Evolutionary conservation across 2,797 vertebrate genomes (phyloP).

Genomic region (Falco berigora): DNA sequence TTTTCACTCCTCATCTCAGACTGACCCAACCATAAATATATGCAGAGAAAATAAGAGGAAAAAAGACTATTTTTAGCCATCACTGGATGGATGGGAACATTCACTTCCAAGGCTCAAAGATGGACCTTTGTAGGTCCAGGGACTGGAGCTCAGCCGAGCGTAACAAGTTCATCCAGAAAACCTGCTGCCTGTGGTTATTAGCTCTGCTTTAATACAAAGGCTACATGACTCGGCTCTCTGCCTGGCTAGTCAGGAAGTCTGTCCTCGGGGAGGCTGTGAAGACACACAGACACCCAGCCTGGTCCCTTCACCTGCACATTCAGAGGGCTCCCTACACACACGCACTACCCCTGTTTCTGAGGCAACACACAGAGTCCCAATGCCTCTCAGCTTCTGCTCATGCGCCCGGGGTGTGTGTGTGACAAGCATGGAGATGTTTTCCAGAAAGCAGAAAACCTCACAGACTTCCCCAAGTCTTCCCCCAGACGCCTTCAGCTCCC

Average conservation of each 20-base stretch:
- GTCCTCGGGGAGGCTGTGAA: neutral
- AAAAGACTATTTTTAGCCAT: neutral
- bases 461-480: neutral
- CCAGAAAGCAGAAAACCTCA: neutral
- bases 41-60: neutral
- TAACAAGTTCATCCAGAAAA: neutral
- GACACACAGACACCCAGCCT: neutral
- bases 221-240: neutral
- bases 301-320: neutral
- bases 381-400: neutral
- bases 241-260: neutral
- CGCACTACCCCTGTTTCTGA: neutral
- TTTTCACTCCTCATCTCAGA: neutral
- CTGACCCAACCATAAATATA: neutral
- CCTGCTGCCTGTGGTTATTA: neutral
- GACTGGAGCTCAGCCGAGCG: neutral
- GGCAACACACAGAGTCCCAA: neutral
- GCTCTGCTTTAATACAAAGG: neutral
- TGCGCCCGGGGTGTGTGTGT: neutral
- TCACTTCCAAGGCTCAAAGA: neutral
- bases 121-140: accelerated
- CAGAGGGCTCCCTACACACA: neutral
- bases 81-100: neutral
- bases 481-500: neutral
- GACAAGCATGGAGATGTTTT: neutral